A percentile compares a stretch with the other conserved stretches of the same genome.
These are phyloP conservation scores for Trematomus bernacchii DNA, from an alignment of 2,797 vertebrate genomes.

Conservation along the genomic window DNA sequence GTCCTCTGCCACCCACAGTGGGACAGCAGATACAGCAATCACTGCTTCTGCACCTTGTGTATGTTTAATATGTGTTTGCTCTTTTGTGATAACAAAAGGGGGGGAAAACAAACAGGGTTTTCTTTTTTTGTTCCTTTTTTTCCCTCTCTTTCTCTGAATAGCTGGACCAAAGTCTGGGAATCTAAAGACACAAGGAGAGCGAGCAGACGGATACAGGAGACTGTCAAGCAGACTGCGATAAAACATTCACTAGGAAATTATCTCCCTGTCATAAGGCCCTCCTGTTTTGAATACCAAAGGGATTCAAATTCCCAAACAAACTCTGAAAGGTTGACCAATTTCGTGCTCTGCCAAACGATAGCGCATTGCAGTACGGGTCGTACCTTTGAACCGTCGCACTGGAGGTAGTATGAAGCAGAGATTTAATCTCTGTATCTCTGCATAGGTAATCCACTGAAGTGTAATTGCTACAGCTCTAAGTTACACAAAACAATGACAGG, in stretches of 20 bases:
- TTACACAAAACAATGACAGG: conserved; percentile 79
- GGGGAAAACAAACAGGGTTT: conserved; percentile 46
- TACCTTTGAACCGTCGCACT: conserved; percentile 66
- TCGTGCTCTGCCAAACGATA: conserved; percentile 60
- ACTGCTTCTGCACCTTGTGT: conserved; percentile 74
- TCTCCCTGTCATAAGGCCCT: conserved; percentile 72
- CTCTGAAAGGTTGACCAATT: conserved; percentile 72
- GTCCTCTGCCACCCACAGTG: conserved; percentile 76
- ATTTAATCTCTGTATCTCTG: conserved; percentile 79
- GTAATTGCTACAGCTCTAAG: conserved; percentile 86
- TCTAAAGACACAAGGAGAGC: conserved; percentile 75
- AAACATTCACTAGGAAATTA: conserved; percentile 76
- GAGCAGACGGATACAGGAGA: conserved; percentile 58
- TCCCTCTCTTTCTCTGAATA: conserved; percentile 47
- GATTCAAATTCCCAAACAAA: conserved; percentile 78
- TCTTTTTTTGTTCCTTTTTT: conserved; percentile 36
- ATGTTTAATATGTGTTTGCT: conserved; percentile 76
- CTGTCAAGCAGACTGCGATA: conserved; percentile 71
- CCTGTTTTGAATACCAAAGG: conserved; percentile 82
- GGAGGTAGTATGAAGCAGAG: conserved; percentile 52
- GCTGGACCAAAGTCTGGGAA: conserved; percentile 75
- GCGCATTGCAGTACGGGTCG: conserved; percentile 52
- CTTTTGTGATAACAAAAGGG: conserved; percentile 73
- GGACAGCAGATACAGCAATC: conserved; percentile 79
- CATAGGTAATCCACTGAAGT: conserved; percentile 88